phyloP scores from a whole-genome alignment of 2,797 vertebrate genomes.

The Protonibea diacanthus region DNA sequence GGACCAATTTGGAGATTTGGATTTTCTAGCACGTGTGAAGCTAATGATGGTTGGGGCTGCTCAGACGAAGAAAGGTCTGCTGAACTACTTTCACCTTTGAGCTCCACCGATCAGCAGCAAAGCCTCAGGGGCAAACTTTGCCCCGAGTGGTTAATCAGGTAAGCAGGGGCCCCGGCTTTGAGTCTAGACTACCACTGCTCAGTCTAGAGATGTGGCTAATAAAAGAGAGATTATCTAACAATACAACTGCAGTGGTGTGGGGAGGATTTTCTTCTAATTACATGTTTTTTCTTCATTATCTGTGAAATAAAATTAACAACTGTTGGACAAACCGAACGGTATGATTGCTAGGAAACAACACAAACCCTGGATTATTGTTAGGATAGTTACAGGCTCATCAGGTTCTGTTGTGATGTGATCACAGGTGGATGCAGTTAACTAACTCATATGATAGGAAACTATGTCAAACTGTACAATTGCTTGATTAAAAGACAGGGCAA shows the following conservation, averaged over 20 bases:
- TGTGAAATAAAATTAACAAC: not conserved
- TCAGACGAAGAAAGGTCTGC: slow-evolving; percentile 23
- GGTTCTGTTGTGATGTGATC: not conserved
- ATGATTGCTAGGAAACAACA: not conserved
- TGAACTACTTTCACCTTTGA: slow-evolving; percentile 64
- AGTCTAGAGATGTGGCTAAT: slow-evolving; percentile 22
- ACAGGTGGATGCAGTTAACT: not conserved
- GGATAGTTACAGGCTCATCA: not conserved
- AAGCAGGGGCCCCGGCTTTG: slow-evolving; percentile 30
- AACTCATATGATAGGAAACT: not conserved
- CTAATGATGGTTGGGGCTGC: not conserved
- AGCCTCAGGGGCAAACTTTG: slow-evolving; percentile 60
- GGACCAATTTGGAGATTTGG: not conserved
- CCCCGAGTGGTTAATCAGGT: slow-evolving; percentile 50
- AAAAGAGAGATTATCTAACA: slow-evolving; percentile 1
- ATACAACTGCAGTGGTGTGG: not conserved
- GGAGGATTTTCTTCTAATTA: not conserved
- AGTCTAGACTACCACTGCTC: not conserved
- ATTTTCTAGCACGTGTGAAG: slow-evolving; percentile 1
- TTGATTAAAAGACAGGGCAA: not conserved
- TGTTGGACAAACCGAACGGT: not conserved
- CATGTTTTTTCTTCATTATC: not conserved
- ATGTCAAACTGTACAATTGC: not conserved
- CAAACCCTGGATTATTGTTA: not conserved
- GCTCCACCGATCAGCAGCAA: slow-evolving; percentile 49